Base-by-base conservation (phyloP, 2,113 vertebrate genomes). In the Synodontis membranacea region DNA sequence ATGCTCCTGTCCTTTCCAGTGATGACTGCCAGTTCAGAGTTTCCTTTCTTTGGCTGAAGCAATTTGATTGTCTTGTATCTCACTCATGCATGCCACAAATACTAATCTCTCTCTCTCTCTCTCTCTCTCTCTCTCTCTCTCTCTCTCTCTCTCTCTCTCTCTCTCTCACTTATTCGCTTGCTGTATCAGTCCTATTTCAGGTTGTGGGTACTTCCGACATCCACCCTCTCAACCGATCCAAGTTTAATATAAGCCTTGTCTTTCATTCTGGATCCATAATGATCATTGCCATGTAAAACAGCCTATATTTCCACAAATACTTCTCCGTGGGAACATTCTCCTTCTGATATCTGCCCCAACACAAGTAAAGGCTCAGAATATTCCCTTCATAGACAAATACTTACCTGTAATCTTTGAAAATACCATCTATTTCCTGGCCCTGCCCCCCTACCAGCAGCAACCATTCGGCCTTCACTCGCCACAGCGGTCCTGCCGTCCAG, bases 391-490 rank as follows among this genome's bases (percentile, higher is more conserved):
- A 79, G n/a, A 52, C n/a, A 80, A 46, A 39, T 42, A 64, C 46
- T 39, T 48, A 28, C 56, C 48, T 68, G 12, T 50, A 37, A 52
- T 54, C 15, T 78, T 28, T 89, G 8, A n/a, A 44, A 37, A 37
- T 54, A 44, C 64, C 37, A 12, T 31, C 83, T 23, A 19, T 70
- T 31, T 25, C 4, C 75, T 42, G 21, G n/a, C 39, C 10, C 12
- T 28, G 37, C 44, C 74, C 79, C 75, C 76, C 46, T 46, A 15
- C 56, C 75, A 54, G 52, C 42, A 21, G 74, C 21, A 89, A 92
- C 86, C 91, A 96, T 95, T 95, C 94, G 95, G 74, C 95, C 95
- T 28, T 95, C 95, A 87, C 94, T 95, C 0, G 94, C 95, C 89
- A 95, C 94, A 4, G 95, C 95, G 0, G 95, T 95, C 87, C 93